Evolutionary conservation across 1,140 invertebrate species (phyloP).

Genomic region (Brachionus rotundiformis): DNA sequence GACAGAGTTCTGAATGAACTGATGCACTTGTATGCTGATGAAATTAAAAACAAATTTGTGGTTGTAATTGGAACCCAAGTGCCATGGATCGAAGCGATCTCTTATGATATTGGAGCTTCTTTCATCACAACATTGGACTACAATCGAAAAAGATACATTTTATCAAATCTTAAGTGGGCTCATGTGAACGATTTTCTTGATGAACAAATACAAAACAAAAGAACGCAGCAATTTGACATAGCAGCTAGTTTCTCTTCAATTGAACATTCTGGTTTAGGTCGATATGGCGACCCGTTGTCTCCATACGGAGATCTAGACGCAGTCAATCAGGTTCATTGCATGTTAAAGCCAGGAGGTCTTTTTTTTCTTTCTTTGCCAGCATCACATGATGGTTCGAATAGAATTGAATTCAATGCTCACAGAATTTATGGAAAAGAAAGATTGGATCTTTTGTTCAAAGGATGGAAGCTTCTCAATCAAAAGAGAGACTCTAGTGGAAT

Average conservation of each 20-base stretch:
- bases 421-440: conserved; percentile 21
- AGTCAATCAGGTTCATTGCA: neutral
- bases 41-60: neutral
- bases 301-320: conserved; percentile 34
- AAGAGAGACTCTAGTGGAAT: neutral
- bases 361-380: conserved; percentile 30
- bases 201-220: neutral
- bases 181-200: conserved; percentile 38
- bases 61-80: conserved; percentile 22
- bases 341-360: conserved; percentile 18
- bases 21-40: neutral
- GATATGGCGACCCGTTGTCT: conserved; percentile 23
- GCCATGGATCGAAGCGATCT: conserved; percentile 31
- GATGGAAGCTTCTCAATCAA: neutral
- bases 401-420: conserved; percentile 25
- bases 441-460: neutral
- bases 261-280: conserved; percentile 23
- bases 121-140: conserved; percentile 25
- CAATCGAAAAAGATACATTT: neutral
- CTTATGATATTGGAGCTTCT: neutral
- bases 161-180: conserved; percentile 7
- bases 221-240: neutral
- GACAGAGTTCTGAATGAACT: neutral
- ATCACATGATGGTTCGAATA: neutral
- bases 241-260: conserved; percentile 5